These are phyloP conservation scores for Hapalemur alaotrensis DNA, from an alignment of 2,797 vertebrate species.

Conservation along the genomic window DNA sequence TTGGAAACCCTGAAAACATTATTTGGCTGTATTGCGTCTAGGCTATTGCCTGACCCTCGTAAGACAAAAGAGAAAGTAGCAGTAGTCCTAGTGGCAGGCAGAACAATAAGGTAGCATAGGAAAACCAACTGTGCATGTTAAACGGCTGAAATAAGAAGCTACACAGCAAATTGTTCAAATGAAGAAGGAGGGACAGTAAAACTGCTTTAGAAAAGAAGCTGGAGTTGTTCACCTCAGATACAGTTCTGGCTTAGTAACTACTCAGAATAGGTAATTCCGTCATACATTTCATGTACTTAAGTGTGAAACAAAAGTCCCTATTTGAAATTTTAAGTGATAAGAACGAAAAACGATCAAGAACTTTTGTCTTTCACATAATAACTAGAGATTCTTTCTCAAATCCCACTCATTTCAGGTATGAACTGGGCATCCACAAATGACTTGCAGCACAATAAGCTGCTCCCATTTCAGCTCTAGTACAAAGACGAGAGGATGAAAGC, in stretches of 20 bases:
- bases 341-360: background rate
- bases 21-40: background rate
- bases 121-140: background rate
- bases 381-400: background rate
- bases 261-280: fast-evolving
- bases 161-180: background rate
- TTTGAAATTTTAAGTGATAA: background rate
- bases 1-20: background rate
- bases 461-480: background rate
- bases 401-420: background rate
- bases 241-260: background rate
- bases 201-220: background rate
- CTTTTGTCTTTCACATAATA: background rate
- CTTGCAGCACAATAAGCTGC: background rate
- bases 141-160: background rate
- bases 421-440: background rate
- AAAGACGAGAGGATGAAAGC: background rate
- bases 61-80: background rate
- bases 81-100: background rate
- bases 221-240: background rate
- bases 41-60: background rate
- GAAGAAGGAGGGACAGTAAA: background rate
- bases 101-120: background rate
- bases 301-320: background rate
- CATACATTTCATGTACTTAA: background rate